These are phyloP conservation scores for Girardia tigrina DNA, from an alignment of 2,888 invertebrate genomes.

Conservation along the genomic window DNA sequence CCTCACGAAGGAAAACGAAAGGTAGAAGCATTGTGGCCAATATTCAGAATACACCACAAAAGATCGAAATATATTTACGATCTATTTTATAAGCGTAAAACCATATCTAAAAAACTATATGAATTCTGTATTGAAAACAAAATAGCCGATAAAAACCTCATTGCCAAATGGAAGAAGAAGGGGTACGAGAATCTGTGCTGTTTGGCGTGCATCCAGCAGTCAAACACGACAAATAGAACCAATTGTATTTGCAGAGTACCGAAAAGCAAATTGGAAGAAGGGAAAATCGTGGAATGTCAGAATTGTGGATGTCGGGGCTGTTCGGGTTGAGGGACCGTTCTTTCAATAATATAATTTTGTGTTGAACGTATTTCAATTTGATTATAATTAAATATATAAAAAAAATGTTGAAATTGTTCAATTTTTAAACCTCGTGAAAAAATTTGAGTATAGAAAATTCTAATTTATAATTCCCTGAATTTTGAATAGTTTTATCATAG, in stretches of 20 bases:
- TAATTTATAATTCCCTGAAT: too few relatives aligned
- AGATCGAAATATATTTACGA: constrained; percentile 91
- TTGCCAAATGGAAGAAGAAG: constrained; percentile 76
- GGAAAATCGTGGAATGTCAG: constrained; percentile 58
- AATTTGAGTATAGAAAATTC: too few relatives aligned
- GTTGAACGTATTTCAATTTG: too few relatives aligned
- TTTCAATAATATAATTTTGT: too few relatives aligned
- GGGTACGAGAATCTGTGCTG: constrained; percentile 97
- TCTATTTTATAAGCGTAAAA: constrained; percentile 81
- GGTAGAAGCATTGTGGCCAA: constrained; percentile 94
- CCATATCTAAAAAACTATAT: constrained; percentile 83
- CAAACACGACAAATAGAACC: constrained; percentile 95
- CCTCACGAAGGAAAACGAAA: constrained; percentile 97
- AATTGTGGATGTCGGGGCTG: constrained; percentile 98
- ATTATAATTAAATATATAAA: too few relatives aligned
- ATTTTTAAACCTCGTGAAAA: too few relatives aligned
- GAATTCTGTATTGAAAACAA: constrained; percentile 86
- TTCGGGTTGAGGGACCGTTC: constrained; percentile 70
- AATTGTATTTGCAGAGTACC: constrained; percentile 97
- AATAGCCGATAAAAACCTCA: constrained; percentile 86
- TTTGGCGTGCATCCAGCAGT: constrained; percentile 84
- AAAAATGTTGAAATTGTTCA: too few relatives aligned
- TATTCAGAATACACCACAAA: constrained; percentile 95
- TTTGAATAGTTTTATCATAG: too few relatives aligned
- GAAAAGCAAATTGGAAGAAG: constrained; percentile 84